Base-by-base conservation (phyloP, 2,888 invertebrate species). In the Petrolisthes manimaculis region DNA sequence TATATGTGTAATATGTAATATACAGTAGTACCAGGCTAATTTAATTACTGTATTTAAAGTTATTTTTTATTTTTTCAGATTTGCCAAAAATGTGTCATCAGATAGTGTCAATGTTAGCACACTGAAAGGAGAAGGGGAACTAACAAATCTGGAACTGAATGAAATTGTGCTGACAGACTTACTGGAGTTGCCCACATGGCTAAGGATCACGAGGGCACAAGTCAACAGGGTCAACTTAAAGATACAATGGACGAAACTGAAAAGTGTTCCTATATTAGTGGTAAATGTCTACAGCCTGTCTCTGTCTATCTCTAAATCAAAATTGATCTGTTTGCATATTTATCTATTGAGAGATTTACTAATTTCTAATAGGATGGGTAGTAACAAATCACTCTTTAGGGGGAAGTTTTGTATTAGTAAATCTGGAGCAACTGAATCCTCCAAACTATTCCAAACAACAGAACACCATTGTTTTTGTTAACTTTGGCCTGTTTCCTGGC, bases 31-130 rank as follows among this genome's bases (percentile, higher is more conserved):
- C 37, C 37, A 37, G 37, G 2, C 37, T 37, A 37, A 37, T 37
- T 37, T 37, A 37, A 37, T 37, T 37, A 37, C 37, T 37, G 37
- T 37, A 37, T 37, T 37, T 37, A 37, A 37, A 37, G 37, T 37
- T 37, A 37, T 37, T 37, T 37, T n/a, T n/a, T 55, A 37, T 53
- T 8, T 53, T 90, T 91, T 74, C 93, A 99, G 99, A 93, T 99
- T 97, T 93, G 98, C 98, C 80, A 99, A 99, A 94, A 99, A 99
- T 94, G 94, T 99, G 91, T 98, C 98, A 86, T 97, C 98, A 56
- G 99, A 99, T 93, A 98, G 99, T 94, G 98, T 99, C 91, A 98
- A 98, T 93, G 94, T 99, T 91, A 99, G 99, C 93, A 98, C 99
- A 53, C 95, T 99, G 92, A 97, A 98, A 93, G 99, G 99, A 18